These are phyloP conservation scores for Meghimatium bilineatum DNA, from an alignment of 2,888 invertebrate genomes.

Conservation along the genomic window DNA sequence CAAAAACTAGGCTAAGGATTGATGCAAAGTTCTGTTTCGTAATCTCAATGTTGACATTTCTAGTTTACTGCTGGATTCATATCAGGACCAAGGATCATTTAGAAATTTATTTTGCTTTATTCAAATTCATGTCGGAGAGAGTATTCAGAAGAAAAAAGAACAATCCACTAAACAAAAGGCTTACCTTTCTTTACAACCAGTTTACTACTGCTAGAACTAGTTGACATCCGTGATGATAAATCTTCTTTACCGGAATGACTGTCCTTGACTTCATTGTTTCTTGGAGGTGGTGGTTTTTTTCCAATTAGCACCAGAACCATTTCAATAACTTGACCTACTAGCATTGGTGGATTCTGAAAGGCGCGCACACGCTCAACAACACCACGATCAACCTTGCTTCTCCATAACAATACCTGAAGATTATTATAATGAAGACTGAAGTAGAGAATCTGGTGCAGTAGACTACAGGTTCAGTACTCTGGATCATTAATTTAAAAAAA, in stretches of 20 bases:
- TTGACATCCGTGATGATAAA: conserved; percentile 72
- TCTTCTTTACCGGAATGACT: conserved; percentile 63
- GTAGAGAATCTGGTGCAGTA: too few relatives aligned
- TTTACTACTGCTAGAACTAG: conserved; percentile 73
- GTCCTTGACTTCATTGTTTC: conserved; percentile 58
- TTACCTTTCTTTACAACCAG: conserved; percentile 58
- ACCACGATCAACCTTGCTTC: conserved; percentile 72
- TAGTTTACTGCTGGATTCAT: too few relatives aligned
- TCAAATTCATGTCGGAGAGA: not conserved
- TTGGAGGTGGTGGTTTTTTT: conserved; percentile 70
- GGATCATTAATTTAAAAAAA: too few relatives aligned
- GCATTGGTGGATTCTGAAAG: conserved; percentile 74
- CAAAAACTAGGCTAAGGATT: too few relatives aligned
- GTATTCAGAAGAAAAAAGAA: not conserved
- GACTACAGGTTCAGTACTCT: too few relatives aligned
- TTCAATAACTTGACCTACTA: conserved; percentile 77
- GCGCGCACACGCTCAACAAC: conserved; percentile 75
- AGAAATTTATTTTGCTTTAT: too few relatives aligned
- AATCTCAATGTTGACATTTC: too few relatives aligned
- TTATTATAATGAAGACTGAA: too few relatives aligned
- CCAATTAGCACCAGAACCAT: conserved; percentile 77
- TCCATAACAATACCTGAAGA: conserved; percentile 73
- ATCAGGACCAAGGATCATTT: too few relatives aligned
- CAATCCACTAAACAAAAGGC: not conserved
- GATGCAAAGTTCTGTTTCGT: too few relatives aligned